A percentile compares a stretch with the other conserved stretches of the same genome.
Evolutionary conservation across 2,888 invertebrate species (phyloP).

Genomic region (Sinodicranocentrus sp.): DNA sequence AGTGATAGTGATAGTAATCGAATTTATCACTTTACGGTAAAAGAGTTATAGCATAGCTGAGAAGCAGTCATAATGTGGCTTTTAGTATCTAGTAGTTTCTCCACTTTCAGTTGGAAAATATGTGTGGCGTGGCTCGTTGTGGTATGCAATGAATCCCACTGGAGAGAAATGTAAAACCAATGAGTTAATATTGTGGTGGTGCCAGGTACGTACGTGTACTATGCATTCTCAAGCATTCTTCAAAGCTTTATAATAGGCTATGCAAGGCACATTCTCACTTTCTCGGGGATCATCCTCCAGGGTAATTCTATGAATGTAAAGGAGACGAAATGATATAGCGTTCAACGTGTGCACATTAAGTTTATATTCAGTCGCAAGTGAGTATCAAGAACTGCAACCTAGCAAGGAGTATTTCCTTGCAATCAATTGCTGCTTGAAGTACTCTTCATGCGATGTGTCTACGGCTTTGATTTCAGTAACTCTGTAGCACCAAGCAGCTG

Average conservation of each 20-base stretch:
- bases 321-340: background rate
- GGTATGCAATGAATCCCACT: conserved; percentile 45
- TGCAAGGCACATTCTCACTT: conserved; percentile 47
- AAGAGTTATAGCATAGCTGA: background rate
- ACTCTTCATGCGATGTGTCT: too few relatives aligned
- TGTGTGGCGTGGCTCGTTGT: conserved; percentile 2
- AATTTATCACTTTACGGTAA: conserved; percentile 37
- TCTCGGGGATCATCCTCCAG: conserved; percentile 42
- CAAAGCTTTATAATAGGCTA: background rate
- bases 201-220: conserved; percentile 35
- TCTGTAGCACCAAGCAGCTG: too few relatives aligned
- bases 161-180: conserved; percentile 53
- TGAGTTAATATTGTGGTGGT: conserved; percentile 38
- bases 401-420: too few relatives aligned
- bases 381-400: too few relatives aligned
- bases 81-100: too few relatives aligned
- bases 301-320: conserved; percentile 39
- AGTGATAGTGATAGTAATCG: conserved; percentile 34
- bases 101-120: too few relatives aligned
- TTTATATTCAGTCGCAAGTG: too few relatives aligned
- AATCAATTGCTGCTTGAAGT: too few relatives aligned
- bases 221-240: too few relatives aligned
- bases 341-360: too few relatives aligned
- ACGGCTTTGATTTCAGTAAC: too few relatives aligned
- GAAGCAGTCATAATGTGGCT: too few relatives aligned